These are phyloP conservation scores for Lysandra bellargus DNA, from an alignment of 2,888 invertebrate species.

Conservation along the genomic window DNA sequence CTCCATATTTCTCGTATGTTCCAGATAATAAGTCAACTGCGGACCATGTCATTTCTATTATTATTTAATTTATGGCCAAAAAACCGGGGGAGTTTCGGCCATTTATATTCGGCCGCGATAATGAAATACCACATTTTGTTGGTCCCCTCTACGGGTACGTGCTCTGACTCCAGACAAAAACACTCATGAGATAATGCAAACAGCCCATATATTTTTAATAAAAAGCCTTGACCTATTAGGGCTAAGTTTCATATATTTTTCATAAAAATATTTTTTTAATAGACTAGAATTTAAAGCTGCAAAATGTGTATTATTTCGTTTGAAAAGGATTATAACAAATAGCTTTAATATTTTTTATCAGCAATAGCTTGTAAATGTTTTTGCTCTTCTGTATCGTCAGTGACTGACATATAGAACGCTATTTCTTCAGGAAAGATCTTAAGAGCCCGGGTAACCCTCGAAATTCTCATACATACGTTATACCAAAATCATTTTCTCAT, in stretches of 20 bases:
- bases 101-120: slow-evolving; percentile 11
- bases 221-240: background rate
- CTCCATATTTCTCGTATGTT: background rate
- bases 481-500: too few relatives aligned
- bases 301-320: too few relatives aligned
- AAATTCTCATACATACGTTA: too few relatives aligned
- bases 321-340: background rate
- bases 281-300: too few relatives aligned
- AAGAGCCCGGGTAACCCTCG: too few relatives aligned
- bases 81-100: background rate
- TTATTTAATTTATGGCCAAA: slow-evolving; percentile 20
- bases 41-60: background rate
- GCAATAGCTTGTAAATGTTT: background rate
- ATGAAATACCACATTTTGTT: slow-evolving; percentile 30
- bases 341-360: background rate
- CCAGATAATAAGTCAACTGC: background rate
- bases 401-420: background rate
- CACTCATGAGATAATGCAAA: slow-evolving; percentile 5
- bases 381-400: background rate
- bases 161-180: slow-evolving; percentile 26
- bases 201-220: background rate
- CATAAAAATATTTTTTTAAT: too few relatives aligned
- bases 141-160: slow-evolving; percentile 10
- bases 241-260: background rate
- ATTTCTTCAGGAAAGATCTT: too few relatives aligned